Percentiles rank a stretch among this genome's conserved stretches.
phyloP scores from a whole-genome alignment of 2,888 invertebrate genomes.

The Pollenia labialis region DNA sequence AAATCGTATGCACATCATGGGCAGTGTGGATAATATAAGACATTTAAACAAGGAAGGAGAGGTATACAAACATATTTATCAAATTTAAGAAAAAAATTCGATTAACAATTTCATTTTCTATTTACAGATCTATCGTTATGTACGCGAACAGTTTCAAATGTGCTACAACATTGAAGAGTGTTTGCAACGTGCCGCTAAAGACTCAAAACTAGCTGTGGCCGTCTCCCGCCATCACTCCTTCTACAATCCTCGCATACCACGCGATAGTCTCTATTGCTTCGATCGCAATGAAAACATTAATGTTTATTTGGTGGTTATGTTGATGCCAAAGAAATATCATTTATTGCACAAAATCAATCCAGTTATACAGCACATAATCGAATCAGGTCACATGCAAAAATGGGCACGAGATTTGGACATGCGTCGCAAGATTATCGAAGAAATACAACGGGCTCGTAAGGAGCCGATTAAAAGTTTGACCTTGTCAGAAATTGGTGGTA shows the following conservation, averaged over 20 bases:
- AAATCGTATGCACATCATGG: conserved; percentile 79
- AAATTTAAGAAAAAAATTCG: not conserved
- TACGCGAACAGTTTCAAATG: conserved; percentile 81
- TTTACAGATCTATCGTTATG: conserved; percentile 79
- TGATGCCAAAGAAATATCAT: conserved; percentile 82
- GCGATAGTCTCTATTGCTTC: conserved; percentile 81
- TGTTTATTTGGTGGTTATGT: conserved; percentile 81
- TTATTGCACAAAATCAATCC: conserved; percentile 82
- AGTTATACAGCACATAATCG: conserved; percentile 81
- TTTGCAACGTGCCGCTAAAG: conserved; percentile 77
- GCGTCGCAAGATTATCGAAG: conserved; percentile 78
- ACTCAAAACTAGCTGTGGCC: conserved; percentile 79
- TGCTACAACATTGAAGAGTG: conserved; percentile 82
- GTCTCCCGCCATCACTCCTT: conserved; percentile 81
- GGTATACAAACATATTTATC: conserved; percentile 73
- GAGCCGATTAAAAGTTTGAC: conserved; percentile 77
- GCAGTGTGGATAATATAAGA: conserved; percentile 80
- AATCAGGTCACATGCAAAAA: conserved; percentile 83
- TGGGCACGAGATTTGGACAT: conserved; percentile 82
- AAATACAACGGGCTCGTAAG: conserved; percentile 75
- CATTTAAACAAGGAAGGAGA: conserved; percentile 81
- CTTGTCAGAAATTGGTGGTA: conserved; percentile 78
- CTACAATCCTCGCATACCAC: conserved; percentile 81
- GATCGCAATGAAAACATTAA: conserved; percentile 81
- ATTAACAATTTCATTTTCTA: not conserved